Evolutionary conservation across 2,113 vertebrate species (phyloP).

Genomic region (Montifringilla adamsi): DNA sequence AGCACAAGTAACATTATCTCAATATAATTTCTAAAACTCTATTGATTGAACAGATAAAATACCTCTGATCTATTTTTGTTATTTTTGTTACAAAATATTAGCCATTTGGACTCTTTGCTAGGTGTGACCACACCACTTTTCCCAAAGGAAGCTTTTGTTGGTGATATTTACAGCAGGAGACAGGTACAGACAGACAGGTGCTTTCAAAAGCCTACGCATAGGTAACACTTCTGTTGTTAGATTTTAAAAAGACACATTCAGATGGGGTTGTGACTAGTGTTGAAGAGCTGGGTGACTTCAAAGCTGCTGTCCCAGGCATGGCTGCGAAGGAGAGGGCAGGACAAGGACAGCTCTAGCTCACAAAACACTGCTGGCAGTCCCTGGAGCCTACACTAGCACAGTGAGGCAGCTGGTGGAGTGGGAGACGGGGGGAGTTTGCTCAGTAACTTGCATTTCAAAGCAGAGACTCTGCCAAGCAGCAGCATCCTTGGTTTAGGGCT

Average conservation of each 20-base stretch:
- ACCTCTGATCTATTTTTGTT: conserved; percentile 77
- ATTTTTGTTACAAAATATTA: conserved; percentile 81
- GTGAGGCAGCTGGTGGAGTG: conserved; percentile 27
- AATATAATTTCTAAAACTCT: conserved; percentile 85
- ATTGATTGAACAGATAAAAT: conserved; percentile 82
- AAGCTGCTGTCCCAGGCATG: conserved; percentile 48
- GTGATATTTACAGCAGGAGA: conserved; percentile 61
- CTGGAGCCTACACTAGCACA: conserved; percentile 16
- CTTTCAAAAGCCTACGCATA: conserved; percentile 63
- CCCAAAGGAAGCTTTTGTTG: conserved; percentile 62
- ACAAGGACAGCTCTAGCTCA: conserved; percentile 39
- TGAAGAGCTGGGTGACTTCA: conserved; percentile 31
- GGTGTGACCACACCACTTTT: conserved; percentile 68
- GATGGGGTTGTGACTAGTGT: conserved; percentile 33
- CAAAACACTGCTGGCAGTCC: not conserved
- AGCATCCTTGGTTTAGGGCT: not conserved
- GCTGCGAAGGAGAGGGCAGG: not conserved
- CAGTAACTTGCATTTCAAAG: conserved; percentile 33
- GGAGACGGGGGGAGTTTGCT: not conserved
- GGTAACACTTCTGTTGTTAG: conserved; percentile 39
- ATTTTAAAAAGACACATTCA: conserved; percentile 55
- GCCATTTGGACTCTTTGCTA: conserved; percentile 73
- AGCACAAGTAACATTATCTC: conserved; percentile 72
- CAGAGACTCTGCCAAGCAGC: conserved; percentile 33
- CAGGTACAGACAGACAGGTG: conserved; percentile 56